Conservation (phyloP, 2,888 invertebrate genomes). For the Hipparchia semele region DNA sequence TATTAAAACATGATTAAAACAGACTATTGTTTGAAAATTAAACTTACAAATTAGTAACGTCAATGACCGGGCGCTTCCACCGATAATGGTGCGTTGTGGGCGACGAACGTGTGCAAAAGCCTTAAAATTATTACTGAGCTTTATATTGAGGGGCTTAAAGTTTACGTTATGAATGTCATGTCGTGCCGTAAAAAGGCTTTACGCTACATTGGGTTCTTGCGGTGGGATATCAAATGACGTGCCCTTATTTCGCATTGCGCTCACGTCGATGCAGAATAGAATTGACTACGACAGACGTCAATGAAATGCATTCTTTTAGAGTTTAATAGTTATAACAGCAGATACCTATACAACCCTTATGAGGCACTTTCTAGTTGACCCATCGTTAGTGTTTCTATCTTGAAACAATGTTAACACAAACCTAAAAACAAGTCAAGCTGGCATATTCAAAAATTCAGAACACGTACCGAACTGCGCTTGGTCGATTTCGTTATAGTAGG, state of each 20-base stretch:
- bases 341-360: not conserved
- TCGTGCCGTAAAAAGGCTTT: constrained; percentile 39
- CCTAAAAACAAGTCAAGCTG: not conserved
- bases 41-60: constrained; percentile 36
- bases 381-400: not conserved
- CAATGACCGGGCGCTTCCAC: constrained; percentile 47
- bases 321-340: not conserved
- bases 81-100: constrained; percentile 43
- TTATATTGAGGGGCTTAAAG: constrained; percentile 30
- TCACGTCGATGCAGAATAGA: constrained; percentile 43
- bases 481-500: not conserved
- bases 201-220: constrained; percentile 53
- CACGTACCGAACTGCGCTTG: constrained; percentile 5
- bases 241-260: constrained; percentile 64
- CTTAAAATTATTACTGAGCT: constrained; percentile 15
- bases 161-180: constrained; percentile 31
- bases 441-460: constrained; percentile 1
- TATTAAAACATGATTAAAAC: not conserved
- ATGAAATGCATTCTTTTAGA: not conserved
- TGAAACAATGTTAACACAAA: not conserved
- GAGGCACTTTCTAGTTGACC: not conserved
- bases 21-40: constrained; percentile 14
- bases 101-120: constrained; percentile 24
- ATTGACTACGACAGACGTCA: constrained; percentile 29
- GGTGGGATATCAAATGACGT: constrained; percentile 67